Conservation (phyloP, 2,888 invertebrate species). For the Cryptus armator region DNA sequence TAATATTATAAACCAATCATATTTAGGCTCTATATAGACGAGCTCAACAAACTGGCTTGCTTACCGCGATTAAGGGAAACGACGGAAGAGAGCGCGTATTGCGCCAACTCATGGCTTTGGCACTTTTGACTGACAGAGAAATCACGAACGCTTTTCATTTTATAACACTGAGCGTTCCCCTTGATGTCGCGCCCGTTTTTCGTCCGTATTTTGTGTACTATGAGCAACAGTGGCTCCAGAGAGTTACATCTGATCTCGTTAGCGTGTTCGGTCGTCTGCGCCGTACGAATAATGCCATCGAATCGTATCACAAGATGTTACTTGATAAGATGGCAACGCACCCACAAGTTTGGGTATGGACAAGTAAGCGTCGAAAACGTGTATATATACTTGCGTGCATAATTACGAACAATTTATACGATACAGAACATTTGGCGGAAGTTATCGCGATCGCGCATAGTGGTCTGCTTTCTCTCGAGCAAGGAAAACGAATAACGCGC, state of each 20-base stretch:
- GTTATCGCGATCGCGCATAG: slow-evolving; percentile 1
- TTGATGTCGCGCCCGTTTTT: no score
- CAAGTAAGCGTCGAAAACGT: not conserved
- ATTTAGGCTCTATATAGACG: slow-evolving; percentile 10
- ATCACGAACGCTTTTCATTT: not conserved
- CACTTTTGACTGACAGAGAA: not conserved
- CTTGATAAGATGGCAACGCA: slow-evolving; percentile 9
- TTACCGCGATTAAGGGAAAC: no score
- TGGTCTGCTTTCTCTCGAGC: not conserved
- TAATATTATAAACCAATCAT: not conserved
- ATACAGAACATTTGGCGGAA: not conserved
- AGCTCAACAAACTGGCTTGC: slow-evolving; percentile 4
- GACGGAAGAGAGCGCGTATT: not conserved
- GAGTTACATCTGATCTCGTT: no score
- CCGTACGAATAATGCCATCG: slow-evolving; percentile 6
- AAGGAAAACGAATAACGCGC: not conserved
- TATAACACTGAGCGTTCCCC: no score
- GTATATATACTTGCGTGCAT: no score
- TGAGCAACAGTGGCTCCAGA: no score
- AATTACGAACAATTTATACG: no score
- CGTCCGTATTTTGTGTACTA: no score
- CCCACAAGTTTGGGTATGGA: slow-evolving; percentile 8
- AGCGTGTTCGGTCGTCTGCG: not conserved
- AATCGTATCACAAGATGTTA: slow-evolving; percentile 10
- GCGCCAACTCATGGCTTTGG: slow-evolving; percentile 10